These are phyloP conservation scores for Acleris emargana DNA, from an alignment of 2,888 invertebrate genomes.

Conservation along the genomic window DNA sequence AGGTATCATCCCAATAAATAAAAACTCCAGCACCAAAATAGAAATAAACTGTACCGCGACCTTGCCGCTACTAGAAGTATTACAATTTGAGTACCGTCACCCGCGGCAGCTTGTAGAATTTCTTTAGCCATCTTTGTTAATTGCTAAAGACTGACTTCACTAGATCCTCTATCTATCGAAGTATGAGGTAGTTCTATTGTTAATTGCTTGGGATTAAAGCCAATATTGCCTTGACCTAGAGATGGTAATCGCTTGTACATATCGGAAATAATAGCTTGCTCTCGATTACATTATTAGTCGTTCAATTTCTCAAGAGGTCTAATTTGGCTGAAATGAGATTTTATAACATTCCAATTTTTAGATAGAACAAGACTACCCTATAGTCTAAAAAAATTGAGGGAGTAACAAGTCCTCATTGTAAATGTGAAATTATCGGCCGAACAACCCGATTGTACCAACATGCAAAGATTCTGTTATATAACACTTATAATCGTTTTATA, in stretches of 20 bases:
- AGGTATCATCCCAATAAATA: too few relatives aligned
- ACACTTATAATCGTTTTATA: constrained; percentile 1
- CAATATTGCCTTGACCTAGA: constrained; percentile 32
- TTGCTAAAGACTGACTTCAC: constrained; percentile 38
- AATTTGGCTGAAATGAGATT: constrained; percentile 29
- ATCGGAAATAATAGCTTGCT: constrained; percentile 13
- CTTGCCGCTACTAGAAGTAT: not conserved
- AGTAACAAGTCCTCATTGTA: constrained; percentile 26
- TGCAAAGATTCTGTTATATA: not conserved
- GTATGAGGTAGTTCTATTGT: constrained; percentile 26
- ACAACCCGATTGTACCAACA: not conserved
- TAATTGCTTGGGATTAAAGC: constrained; percentile 19
- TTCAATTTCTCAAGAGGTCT: not conserved
- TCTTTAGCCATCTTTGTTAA: constrained; percentile 27
- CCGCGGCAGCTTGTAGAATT: constrained; percentile 28
- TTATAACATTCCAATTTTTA: constrained; percentile 54
- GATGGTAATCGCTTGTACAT: constrained; percentile 31
- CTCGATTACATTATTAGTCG: constrained; percentile 1
- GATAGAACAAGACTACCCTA: constrained; percentile 42
- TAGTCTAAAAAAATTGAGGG: constrained; percentile 44
- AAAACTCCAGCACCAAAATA: too few relatives aligned
- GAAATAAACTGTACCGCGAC: too few relatives aligned
- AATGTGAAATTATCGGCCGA: not conserved
- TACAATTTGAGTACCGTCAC: not conserved
- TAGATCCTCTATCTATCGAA: constrained; percentile 4